phyloP scores from a whole-genome alignment of 2,797 vertebrate species.

The Streptopelia turtur region DNA sequence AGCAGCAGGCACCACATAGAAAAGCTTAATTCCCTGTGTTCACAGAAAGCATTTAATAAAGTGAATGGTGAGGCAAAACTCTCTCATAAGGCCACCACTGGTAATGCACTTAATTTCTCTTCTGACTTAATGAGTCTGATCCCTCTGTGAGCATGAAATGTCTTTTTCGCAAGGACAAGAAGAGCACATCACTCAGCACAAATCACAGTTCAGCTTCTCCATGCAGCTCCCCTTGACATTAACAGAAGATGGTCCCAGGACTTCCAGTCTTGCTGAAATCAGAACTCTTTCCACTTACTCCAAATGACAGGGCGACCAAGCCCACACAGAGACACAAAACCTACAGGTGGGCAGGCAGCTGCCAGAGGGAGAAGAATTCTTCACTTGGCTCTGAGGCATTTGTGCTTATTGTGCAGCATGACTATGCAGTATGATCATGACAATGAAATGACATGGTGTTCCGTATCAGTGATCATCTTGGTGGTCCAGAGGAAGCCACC shows the following conservation, averaged over 20 bases:
- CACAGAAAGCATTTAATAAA: background rate
- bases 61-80: background rate
- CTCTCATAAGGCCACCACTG: background rate
- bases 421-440: background rate
- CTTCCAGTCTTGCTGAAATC: background rate
- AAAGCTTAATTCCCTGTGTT: background rate
- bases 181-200: background rate
- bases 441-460: background rate
- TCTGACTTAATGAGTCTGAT: background rate
- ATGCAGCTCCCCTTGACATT: background rate
- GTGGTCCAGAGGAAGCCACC: too few relatives aligned
- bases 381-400: background rate
- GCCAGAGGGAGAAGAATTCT: background rate
- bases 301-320: background rate
- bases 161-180: background rate
- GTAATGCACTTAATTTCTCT: background rate
- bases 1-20: background rate
- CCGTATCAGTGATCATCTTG: too few relatives aligned
- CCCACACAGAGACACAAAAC: background rate
- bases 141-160: background rate
- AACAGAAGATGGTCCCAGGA: background rate
- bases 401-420: background rate
- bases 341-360: background rate
- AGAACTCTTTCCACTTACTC: background rate
- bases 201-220: background rate